A percentile compares a stretch with the other conserved stretches of the same genome.
Evolutionary conservation across 2,797 vertebrate species (phyloP).

Genomic region (Masticophis lateralis): DNA sequence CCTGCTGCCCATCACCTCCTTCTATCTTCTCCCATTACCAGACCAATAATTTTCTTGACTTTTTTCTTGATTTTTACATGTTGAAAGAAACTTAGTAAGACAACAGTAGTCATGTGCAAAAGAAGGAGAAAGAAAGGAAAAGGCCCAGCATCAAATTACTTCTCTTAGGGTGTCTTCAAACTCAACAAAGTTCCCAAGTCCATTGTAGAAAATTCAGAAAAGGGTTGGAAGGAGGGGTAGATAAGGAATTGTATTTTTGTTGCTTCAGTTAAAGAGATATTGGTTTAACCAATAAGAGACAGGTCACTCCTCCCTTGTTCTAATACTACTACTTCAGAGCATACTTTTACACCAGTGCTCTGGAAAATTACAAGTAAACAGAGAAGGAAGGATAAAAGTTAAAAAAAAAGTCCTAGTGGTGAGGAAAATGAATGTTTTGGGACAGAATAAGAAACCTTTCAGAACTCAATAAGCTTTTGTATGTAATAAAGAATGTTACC

Average conservation of each 20-base stretch:
- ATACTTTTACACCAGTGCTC: neutral
- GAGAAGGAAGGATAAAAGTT: neutral
- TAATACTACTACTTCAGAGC: neutral
- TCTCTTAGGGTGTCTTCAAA: neutral
- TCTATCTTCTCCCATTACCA: no score
- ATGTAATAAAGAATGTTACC: conserved; percentile 38
- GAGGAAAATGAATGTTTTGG: conserved; percentile 52
- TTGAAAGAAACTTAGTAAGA: neutral
- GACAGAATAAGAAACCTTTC: conserved; percentile 43
- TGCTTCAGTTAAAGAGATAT: neutral
- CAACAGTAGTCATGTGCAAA: neutral
- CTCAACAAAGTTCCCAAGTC: neutral
- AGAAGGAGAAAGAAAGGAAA: neutral
- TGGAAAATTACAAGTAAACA: neutral
- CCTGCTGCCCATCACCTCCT: no score
- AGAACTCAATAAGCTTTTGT: conserved; percentile 64
- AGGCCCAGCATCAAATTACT: neutral
- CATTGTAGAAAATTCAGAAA: neutral
- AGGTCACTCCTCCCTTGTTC: neutral
- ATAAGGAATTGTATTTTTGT: neutral
- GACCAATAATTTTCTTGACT: no score
- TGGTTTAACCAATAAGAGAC: neutral
- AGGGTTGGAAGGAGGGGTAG: neutral
- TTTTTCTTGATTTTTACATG: no score
- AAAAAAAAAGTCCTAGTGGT: neutral